These are phyloP conservation scores for Rhagophthalmus giganteus DNA, from an alignment of 2,888 invertebrate species.

Conservation along the genomic window DNA sequence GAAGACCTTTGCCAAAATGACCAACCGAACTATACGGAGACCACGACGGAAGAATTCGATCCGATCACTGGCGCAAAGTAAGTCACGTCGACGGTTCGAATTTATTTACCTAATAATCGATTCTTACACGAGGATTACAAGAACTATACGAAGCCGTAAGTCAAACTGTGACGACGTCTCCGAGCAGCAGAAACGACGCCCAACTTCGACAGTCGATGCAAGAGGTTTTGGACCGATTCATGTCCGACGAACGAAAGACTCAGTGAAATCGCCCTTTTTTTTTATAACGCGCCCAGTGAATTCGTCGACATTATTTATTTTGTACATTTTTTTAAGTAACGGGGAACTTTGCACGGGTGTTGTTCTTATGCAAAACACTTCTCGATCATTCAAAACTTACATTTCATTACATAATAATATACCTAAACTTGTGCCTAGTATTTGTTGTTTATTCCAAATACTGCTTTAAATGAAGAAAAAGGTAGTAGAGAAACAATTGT, in stretches of 20 bases:
- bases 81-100: too few species aligned
- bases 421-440: conserved; percentile 25
- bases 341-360: too few species aligned
- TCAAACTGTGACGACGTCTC: conserved; percentile 49
- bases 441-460: conserved; percentile 38
- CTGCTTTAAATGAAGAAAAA: conserved; percentile 17
- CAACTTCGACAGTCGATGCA: conserved; percentile 59
- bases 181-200: conserved; percentile 41
- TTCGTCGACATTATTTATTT: conserved; percentile 1
- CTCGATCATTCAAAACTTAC: too few species aligned
- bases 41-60: conserved; percentile 58
- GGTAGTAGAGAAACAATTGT: conserved; percentile 2
- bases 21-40: conserved; percentile 60
- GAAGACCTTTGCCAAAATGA: conserved; percentile 65
- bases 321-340: conserved; percentile 1
- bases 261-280: conserved; percentile 35
- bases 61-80: conserved; percentile 61
- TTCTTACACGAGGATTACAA: conserved; percentile 55
- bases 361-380: too few species aligned
- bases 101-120: neutral
- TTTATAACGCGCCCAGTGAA: neutral
- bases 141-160: conserved; percentile 57
- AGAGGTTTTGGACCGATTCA: conserved; percentile 60
- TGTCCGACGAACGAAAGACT: conserved; percentile 59
- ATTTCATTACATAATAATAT: too few species aligned